Percentiles rank a stretch among this genome's conserved stretches.
phyloP scores from a whole-genome alignment of 2,113 vertebrate species.

The Sminthopsis crassicaudata region DNA sequence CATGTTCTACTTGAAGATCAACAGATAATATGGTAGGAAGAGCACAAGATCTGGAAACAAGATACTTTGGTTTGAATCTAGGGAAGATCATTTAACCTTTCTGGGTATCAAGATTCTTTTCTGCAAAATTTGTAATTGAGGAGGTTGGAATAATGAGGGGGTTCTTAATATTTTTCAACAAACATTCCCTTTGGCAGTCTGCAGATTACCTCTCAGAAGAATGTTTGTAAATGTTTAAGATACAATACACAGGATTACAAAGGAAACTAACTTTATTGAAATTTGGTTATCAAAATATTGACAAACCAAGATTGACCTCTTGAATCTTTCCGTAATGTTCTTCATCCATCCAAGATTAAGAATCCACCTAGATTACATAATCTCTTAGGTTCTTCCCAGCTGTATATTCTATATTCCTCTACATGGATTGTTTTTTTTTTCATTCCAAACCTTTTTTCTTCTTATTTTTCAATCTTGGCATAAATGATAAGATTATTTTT shows the following conservation, averaged over 20 bases:
- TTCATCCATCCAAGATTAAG: not conserved
- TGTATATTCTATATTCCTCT: not conserved
- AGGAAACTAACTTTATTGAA: not conserved
- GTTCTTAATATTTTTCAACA: not conserved
- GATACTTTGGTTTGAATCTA: not conserved
- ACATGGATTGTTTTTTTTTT: not conserved
- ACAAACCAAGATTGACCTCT: not conserved
- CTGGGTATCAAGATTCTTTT: not conserved
- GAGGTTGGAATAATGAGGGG: not conserved
- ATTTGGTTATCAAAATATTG: not conserved
- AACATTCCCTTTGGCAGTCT: not conserved
- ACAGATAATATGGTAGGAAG: not conserved
- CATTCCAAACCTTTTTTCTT: not conserved
- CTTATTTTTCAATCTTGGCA: not conserved
- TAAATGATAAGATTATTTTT: not conserved
- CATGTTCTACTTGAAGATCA: not conserved
- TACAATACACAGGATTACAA: not conserved
- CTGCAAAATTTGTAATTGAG: not conserved
- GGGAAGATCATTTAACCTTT: not conserved
- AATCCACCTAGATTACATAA: not conserved
- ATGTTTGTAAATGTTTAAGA: not conserved
- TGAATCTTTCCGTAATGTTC: not conserved
- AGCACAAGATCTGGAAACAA: not conserved
- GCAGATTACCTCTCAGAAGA: not conserved
- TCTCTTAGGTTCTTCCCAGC: not conserved